Conservation (phyloP, 2,888 invertebrate genomes). For the Drosophila phalerata region DNA sequence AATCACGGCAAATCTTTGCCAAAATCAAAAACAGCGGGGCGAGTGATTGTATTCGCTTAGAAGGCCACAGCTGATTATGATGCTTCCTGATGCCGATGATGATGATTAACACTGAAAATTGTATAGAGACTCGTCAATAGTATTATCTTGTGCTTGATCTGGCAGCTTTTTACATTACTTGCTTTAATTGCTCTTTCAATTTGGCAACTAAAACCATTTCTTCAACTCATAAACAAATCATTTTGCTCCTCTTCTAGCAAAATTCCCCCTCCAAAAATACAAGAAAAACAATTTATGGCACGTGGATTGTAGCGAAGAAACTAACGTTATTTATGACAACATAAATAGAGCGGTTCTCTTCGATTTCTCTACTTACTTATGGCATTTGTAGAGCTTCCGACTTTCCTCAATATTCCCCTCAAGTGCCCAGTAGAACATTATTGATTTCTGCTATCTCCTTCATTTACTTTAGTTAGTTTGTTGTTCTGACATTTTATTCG, state of each 20-base stretch:
- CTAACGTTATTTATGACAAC: conserved; percentile 35
- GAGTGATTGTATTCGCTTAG: conserved; percentile 12
- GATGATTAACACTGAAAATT: conserved; percentile 16
- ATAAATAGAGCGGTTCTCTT: conserved; percentile 25
- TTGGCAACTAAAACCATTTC: conserved; percentile 7
- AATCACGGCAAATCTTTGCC: conserved; percentile 37
- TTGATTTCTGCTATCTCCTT: conserved; percentile 43
- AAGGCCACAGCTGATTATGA: conserved; percentile 1
- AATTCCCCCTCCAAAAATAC: not conserved
- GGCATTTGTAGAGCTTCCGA: conserved; percentile 50
- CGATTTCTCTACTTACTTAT: conserved; percentile 37
- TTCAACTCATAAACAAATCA: conserved; percentile 34
- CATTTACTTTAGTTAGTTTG: conserved; percentile 4
- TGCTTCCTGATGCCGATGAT: not conserved
- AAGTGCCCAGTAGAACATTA: conserved; percentile 35
- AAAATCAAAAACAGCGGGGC: conserved; percentile 29
- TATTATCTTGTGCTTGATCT: conserved; percentile 51
- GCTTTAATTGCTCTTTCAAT: conserved; percentile 2
- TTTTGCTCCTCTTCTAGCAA: not conserved
- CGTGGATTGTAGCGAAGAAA: conserved; percentile 30
- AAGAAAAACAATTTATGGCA: not conserved
- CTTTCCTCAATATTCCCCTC: conserved; percentile 27
- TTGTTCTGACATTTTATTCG: conserved; percentile 12
- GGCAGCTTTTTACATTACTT: conserved; percentile 6
- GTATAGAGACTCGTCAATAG: conserved; percentile 13